phyloP scores from a whole-genome alignment of 2,888 invertebrate species.

The Leptinotarsa peninsularis region DNA sequence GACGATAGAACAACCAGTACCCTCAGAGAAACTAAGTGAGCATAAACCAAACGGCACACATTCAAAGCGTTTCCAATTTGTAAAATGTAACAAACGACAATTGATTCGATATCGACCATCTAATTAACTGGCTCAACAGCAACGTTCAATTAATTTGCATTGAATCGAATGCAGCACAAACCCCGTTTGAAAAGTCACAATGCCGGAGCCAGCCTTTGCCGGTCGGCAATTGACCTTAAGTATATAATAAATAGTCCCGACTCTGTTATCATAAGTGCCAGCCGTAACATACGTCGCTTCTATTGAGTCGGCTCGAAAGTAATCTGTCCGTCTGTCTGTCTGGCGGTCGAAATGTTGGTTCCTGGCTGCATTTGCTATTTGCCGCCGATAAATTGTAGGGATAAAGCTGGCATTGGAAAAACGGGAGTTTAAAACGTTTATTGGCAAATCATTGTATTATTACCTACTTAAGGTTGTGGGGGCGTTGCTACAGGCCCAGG shows the following conservation, averaged over 20 bases:
- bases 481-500: too few relatives aligned
- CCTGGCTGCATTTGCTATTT: constrained; percentile 21
- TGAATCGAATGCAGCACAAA: constrained; percentile 54
- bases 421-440: not conserved
- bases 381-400: constrained; percentile 3
- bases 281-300: constrained; percentile 8
- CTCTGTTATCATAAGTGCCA: constrained; percentile 10
- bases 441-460: too few relatives aligned
- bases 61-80: constrained; percentile 55
- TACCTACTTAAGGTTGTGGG: too few relatives aligned
- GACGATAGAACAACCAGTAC: not conserved
- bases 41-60: constrained; percentile 42
- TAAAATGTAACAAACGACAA: constrained; percentile 59
- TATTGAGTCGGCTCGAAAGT: not conserved
- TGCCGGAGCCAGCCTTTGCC: constrained; percentile 11
- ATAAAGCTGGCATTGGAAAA: not conserved
- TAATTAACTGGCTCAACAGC: constrained; percentile 60
- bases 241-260: constrained; percentile 16
- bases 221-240: constrained; percentile 25
- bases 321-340: constrained; percentile 18
- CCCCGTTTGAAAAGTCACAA: constrained; percentile 17
- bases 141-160: constrained; percentile 63
- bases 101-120: constrained; percentile 61
- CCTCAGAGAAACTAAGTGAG: not conserved
- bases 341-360: constrained; percentile 19